Conservation (phyloP, 2,888 invertebrate species). For the Campopleginae sp. region DNA sequence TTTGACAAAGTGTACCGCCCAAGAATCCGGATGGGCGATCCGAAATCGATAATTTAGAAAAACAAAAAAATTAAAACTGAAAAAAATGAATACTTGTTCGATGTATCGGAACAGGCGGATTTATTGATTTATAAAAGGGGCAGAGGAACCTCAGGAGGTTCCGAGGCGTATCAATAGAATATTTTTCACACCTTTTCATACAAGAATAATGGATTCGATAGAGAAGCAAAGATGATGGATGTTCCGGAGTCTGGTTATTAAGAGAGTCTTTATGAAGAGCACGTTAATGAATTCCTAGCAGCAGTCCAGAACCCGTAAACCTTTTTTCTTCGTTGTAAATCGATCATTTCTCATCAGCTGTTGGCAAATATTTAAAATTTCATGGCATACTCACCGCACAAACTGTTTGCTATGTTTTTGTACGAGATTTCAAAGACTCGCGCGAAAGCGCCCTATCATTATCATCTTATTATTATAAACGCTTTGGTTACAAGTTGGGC, state of each 20-base stretch:
- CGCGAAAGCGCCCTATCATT: conserved; percentile 70
- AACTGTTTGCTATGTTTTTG: conserved; percentile 25
- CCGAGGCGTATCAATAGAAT: conserved; percentile 15
- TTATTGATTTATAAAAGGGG: conserved; percentile 22
- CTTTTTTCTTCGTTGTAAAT: conserved; percentile 7
- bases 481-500: conserved; percentile 72
- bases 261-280: conserved; percentile 6
- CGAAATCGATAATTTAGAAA: conserved; percentile 21
- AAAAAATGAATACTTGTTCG: neutral
- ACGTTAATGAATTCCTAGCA: neutral
- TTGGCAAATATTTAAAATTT: conserved; percentile 58
- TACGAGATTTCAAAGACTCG: conserved; percentile 47
- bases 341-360: conserved; percentile 52
- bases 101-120: neutral
- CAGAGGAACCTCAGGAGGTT: neutral
- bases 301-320: neutral
- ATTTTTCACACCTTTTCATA: conserved; percentile 40
- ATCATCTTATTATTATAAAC: conserved; percentile 78
- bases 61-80: neutral
- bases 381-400: neutral
- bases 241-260: neutral
- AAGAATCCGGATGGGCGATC: conserved; percentile 10
- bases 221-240: conserved; percentile 18
- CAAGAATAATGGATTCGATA: conserved; percentile 25
- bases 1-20: conserved; percentile 14